Evolutionary conservation across 2,888 invertebrate species (phyloP).

Genomic region (Dynastes hyllus): DNA sequence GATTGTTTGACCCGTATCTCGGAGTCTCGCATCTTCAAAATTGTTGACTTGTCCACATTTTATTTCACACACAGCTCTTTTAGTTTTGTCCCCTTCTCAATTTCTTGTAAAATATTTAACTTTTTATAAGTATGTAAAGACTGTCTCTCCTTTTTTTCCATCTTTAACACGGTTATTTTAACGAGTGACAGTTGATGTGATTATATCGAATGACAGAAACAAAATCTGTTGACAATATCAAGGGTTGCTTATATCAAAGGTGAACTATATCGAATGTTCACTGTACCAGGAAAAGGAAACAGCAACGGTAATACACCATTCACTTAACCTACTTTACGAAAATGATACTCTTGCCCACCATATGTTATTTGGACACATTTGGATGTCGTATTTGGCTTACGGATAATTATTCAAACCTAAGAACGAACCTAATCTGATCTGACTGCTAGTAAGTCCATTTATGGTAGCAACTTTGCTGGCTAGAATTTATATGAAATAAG

Average conservation of each 20-base stretch:
- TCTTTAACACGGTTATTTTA: no score
- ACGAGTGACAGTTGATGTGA: no score
- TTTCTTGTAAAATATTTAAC: no score
- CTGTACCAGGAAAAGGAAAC: neutral
- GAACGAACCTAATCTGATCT: slow-evolving; percentile 8
- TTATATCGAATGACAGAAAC: no score
- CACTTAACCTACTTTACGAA: neutral
- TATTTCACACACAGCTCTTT: no score
- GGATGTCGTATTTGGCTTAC: neutral
- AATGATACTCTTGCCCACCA: neutral
- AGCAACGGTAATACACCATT: neutral
- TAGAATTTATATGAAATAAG: neutral
- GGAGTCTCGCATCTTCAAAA: no score
- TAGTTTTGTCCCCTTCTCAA: no score
- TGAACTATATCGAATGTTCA: neutral
- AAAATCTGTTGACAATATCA: no score
- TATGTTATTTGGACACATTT: neutral
- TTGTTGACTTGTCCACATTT: neutral
- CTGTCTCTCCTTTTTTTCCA: no score
- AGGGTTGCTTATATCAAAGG: no score
- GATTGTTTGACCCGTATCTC: no score
- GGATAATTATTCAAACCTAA: neutral
- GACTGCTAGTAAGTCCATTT: neutral
- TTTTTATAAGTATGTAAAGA: no score
- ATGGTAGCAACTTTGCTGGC: slow-evolving; percentile 1